Evolutionary conservation across 2,888 invertebrate genomes (phyloP), one percentile per base, ranked within the genome.

Genomic region (Erebia epiphron): DNA sequence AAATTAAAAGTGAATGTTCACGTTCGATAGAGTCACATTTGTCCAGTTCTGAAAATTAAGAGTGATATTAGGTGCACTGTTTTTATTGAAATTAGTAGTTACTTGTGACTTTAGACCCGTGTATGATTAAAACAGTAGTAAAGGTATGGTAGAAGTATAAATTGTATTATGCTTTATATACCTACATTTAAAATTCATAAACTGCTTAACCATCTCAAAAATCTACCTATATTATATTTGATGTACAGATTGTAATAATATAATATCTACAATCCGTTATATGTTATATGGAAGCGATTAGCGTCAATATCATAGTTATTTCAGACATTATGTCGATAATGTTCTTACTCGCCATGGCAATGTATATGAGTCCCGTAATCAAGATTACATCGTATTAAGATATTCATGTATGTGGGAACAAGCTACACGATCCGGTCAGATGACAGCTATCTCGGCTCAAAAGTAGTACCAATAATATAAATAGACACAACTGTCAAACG

Each of bases 401-500:
- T 75, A 76, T 76, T 76, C 71, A 75, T 73, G 56, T 70, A 74
- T 70, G 72, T 69, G 52, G 62, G 64, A 60, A 71, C 46, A 61
- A 63, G 46, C 68, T 14, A 49, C 41, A 60, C 26, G 50, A 71
- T 65, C 67, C 67, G 70, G 52, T 71, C 68, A 26, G 43, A 56
- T 54, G 58, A 46, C 56, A 68, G 66, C 71, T 67, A 65, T 60
- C 35, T 49, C 57, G 57, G 54, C 35, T 72, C 64, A 73, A 69
- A 74, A 65, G 70, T 66, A 35, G 65, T 41, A 58, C 61, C 69
- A 58, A 69, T 72, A 69, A 73, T 75, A 73, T 74, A 70, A 75
- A 72, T 67, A 73, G n/a, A 72, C 72, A 72, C 72, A 69, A 75
- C 74, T 75, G 75, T 77, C 76, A 75, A 74, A 76, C 57, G 62